These are phyloP conservation scores for Lochmaea capreae DNA, from an alignment of 2,888 invertebrate species.

Conservation along the genomic window DNA sequence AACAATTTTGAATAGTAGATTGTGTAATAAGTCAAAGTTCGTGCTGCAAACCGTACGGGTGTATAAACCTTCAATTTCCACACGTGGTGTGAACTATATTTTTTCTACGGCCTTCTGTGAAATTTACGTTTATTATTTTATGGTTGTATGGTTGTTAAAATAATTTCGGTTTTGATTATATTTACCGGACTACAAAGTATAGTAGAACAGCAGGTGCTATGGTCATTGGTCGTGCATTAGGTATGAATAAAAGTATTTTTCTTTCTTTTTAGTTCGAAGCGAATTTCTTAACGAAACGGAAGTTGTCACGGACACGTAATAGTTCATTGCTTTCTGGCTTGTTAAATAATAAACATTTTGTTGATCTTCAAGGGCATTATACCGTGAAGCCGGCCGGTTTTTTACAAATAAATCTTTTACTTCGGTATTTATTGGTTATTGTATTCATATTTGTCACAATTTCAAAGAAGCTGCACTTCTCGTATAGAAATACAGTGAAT, in stretches of 20 bases:
- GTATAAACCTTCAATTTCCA: too few relatives aligned
- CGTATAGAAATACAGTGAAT: too few relatives aligned
- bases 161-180: constrained; percentile 1
- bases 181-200: not conserved
- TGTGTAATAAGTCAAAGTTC: too few relatives aligned
- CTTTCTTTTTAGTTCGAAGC: constrained; percentile 1
- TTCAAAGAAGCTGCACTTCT: too few relatives aligned
- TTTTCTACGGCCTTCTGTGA: not conserved
- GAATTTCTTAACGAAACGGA: constrained; percentile 31
- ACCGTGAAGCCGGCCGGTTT: constrained; percentile 18
- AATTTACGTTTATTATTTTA: not conserved
- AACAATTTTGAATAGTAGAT: too few relatives aligned
- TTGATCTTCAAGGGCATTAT: constrained; percentile 23
- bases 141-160: not conserved
- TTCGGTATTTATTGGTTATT: not conserved
- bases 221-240: constrained; percentile 26
- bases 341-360: constrained; percentile 31
- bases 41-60: too few relatives aligned
- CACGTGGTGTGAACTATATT: too few relatives aligned
- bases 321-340: constrained; percentile 32
- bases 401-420: not conserved
- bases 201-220: constrained; percentile 22
- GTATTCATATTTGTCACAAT: not conserved
- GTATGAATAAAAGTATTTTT: constrained; percentile 14
- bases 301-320: constrained; percentile 34